Base-by-base conservation (phyloP, 2,797 vertebrate genomes). In the Gobio occitaniae region DNA sequence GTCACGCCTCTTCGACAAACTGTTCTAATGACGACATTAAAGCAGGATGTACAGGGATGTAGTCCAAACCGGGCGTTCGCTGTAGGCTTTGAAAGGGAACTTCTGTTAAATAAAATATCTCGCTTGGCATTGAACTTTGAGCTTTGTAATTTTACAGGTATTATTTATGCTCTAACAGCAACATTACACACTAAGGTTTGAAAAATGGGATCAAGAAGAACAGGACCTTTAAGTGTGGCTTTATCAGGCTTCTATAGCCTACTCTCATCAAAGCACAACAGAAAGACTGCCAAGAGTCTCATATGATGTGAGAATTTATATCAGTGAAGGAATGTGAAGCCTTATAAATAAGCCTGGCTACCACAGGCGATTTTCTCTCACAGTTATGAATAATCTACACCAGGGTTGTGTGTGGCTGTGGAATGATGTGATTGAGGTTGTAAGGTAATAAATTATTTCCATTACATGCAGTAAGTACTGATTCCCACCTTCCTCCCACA, bases 351-450 rank as follows among this genome's bases (percentile, higher is more conserved):
- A 44, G 59, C 47, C 32, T 66, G 54, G 13, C 29, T 52, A 48
- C 59, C 56, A 79, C n/a, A 52, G 59, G 78, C 5, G 6, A 47
- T 65, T 76, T 66, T 63, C 41, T 48, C 69, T 63, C 47, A 52
- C 19, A 41, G 48, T 76, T 52, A 52, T 83, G 71, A 83, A 68
- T 76, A 41, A 83, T 77, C 72, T 38, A 54, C 48, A 83, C 50
- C 15, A 54, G 72, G 61, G 48, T 21, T 83, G 47, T 66, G 56
- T 74, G 44, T 29, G 52, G 50, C 44, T 81, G 59, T 81, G 50
- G 61, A 79, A 50, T 2, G 44, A 79, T 25, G 68, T 21, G 41
- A 54, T 77, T 52, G 47, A 41, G 6, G 29, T 56, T 77, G 74
- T 69, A 61, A n/a, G 25, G 50, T 29, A 78, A 84, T 84, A 70